Conservation (phyloP, 2,797 vertebrate genomes). For the Hemibagrus guttatus region DNA sequence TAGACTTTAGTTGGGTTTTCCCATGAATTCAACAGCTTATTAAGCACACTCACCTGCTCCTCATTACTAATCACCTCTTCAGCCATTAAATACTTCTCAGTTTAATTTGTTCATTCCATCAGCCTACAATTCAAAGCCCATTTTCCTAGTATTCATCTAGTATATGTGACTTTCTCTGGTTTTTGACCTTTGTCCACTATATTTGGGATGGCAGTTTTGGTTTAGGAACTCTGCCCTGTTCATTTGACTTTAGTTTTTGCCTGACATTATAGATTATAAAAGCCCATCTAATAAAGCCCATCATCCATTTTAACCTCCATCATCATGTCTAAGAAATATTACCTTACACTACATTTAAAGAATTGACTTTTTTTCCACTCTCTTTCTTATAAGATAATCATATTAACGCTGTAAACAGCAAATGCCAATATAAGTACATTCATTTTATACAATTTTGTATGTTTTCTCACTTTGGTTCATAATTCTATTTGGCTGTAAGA, state of each 20-base stretch:
- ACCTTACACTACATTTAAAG: not conserved
- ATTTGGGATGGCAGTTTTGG: not conserved
- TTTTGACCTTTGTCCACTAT: not conserved
- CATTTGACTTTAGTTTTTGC: not conserved
- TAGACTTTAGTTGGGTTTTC: slow-evolving; percentile 1
- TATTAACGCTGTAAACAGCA: not conserved
- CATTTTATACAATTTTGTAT: not conserved
- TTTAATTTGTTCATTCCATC: not conserved
- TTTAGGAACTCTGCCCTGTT: not conserved
- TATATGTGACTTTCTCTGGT: not conserved
- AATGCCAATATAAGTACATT: not conserved
- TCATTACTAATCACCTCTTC: slow-evolving; percentile 13
- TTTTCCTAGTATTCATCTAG: not conserved
- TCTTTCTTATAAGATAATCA: not conserved
- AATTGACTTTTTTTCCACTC: not conserved
- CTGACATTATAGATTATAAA: not conserved
- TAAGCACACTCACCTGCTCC: not conserved
- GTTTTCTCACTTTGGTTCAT: not conserved
- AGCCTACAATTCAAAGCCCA: not conserved
- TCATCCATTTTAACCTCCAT: not conserved
- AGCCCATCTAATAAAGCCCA: not conserved
- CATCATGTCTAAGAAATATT: not conserved
- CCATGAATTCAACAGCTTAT: slow-evolving; percentile 1
- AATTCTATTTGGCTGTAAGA: not conserved
- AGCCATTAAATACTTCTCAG: not conserved